A percentile compares a stretch with the other conserved stretches of the same genome.
Conservation (phyloP, 2,113 vertebrate genomes). For the Coreoperca whiteheadi region DNA sequence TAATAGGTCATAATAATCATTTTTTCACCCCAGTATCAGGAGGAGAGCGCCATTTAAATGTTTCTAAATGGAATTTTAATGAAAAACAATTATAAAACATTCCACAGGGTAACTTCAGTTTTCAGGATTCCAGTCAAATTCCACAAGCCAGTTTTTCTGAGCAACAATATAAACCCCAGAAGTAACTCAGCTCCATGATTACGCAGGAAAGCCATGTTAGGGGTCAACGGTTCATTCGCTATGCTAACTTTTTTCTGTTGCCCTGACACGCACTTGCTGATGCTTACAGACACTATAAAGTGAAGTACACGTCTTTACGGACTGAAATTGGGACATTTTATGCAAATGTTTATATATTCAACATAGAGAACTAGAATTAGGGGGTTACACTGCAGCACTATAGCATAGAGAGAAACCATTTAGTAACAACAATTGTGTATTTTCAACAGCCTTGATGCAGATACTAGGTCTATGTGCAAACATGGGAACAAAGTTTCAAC, state of each 20-base stretch:
- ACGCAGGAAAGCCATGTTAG: too few relatives aligned
- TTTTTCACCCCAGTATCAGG: neutral
- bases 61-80: too few relatives aligned
- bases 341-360: neutral
- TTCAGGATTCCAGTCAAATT: too few relatives aligned
- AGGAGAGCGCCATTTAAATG: neutral
- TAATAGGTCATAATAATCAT: too few relatives aligned
- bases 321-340: neutral
- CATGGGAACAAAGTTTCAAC: conserved; percentile 2
- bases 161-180: too few relatives aligned
- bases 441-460: neutral
- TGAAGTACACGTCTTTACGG: neutral
- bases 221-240: neutral
- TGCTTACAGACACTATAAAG: neutral
- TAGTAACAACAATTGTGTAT: neutral
- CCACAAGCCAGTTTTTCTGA: too few relatives aligned
- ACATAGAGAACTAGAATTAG: neutral
- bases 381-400: neutral
- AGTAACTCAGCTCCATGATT: neutral
- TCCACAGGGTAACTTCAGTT: too few relatives aligned
- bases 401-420: neutral
- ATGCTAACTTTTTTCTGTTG: neutral
- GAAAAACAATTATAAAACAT: too few relatives aligned
- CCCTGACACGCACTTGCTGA: neutral
- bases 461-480: neutral